Percentiles rank a stretch among this genome's conserved stretches.
Conservation (phyloP, 2,888 invertebrate genomes). For the Drosophila paramelanica region DNA sequence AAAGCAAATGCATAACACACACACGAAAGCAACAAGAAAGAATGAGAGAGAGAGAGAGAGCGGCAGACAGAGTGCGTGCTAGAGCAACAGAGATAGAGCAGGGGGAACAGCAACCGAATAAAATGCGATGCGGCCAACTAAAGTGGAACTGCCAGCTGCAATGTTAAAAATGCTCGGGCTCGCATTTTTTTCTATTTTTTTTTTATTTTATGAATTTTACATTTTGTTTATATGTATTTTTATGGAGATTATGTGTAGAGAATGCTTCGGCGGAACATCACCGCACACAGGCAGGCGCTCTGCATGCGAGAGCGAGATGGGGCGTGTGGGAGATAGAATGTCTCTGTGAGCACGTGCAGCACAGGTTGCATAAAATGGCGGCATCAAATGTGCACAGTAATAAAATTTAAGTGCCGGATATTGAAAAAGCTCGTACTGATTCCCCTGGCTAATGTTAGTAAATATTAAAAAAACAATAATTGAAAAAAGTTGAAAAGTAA, state of each 20-base stretch:
- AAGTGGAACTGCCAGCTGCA: conserved; percentile 47
- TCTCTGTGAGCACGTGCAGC: conserved; percentile 43
- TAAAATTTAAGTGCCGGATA: conserved; percentile 69
- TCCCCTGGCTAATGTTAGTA: conserved; percentile 53
- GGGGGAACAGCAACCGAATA: conserved; percentile 9
- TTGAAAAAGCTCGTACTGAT: conserved; percentile 61
- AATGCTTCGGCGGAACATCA: conserved; percentile 7
- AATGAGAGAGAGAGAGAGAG: not conserved
- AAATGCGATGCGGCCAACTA: conserved; percentile 28
- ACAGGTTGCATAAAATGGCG: conserved; percentile 53
- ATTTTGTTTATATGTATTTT: conserved; percentile 68
- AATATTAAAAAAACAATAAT: conserved; percentile 31
- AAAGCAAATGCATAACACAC: conserved; percentile 24
- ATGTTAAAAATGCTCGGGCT: conserved; percentile 47
- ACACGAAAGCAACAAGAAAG: conserved; percentile 4
- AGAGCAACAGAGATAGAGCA: conserved; percentile 3
- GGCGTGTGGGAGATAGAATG: conserved; percentile 8
- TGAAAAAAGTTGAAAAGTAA: not conserved
- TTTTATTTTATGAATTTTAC: conserved; percentile 65
- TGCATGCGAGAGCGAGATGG: conserved; percentile 14
- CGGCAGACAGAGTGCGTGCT: not conserved
- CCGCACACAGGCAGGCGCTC: conserved; percentile 4
- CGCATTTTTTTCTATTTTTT: conserved; percentile 23
- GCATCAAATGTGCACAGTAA: conserved; percentile 62
- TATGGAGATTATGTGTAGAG: conserved; percentile 65